phyloP scores from a whole-genome alignment of 2,797 vertebrate genomes.

The Sarcophilus harrisii region DNA sequence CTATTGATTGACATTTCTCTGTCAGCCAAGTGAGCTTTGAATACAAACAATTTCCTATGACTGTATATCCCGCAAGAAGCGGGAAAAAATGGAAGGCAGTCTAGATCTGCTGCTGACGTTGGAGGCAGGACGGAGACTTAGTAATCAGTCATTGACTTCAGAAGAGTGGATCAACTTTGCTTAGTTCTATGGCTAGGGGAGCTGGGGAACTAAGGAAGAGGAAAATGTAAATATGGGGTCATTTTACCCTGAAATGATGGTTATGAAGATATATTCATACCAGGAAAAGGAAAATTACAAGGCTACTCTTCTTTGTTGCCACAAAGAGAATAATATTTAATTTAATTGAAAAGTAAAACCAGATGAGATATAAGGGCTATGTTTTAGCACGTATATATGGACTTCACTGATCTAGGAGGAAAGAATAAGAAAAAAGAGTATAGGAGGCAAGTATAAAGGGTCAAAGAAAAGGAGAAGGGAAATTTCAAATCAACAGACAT shows the following conservation, averaged over 20 bases:
- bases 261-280: not conserved
- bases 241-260: not conserved
- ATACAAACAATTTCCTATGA: not conserved
- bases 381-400: not conserved
- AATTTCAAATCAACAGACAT: not conserved
- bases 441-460: not conserved
- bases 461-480: not conserved
- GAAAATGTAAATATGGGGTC: not conserved
- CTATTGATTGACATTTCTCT: not conserved
- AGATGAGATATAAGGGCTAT: not conserved
- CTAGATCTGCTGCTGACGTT: not conserved
- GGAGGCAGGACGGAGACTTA: not conserved
- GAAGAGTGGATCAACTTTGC: not conserved
- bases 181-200: not conserved
- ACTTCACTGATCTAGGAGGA: not conserved
- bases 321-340: not conserved
- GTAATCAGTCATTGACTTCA: not conserved
- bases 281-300: not conserved
- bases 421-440: not conserved
- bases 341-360: not conserved
- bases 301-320: not conserved
- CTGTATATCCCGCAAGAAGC: not conserved
- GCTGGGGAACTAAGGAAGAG: not conserved
- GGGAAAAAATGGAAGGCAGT: not conserved
- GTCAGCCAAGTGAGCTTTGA: not conserved